phyloP scores from a whole-genome alignment of 1,140 invertebrate species.

The Heliconius himera region DNA sequence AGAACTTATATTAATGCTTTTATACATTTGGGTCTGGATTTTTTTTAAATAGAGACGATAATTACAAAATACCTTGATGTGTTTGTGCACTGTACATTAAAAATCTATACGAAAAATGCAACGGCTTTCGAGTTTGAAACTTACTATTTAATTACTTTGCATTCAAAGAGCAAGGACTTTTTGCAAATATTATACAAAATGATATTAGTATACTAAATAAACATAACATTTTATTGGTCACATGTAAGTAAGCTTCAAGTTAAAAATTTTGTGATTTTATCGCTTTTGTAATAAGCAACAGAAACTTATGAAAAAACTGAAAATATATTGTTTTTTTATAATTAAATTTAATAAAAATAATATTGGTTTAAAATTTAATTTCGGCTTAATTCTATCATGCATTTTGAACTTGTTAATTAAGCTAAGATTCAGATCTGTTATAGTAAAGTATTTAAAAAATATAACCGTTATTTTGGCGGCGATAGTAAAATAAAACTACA shows the following conservation, averaged over 20 bases:
- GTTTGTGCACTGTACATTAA: not conserved
- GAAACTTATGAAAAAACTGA: not conserved
- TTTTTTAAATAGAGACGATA: not conserved
- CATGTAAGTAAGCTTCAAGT: not conserved
- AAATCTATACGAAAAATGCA: not conserved
- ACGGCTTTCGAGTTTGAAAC: not conserved
- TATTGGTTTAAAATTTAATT: not conserved
- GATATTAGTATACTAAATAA: not conserved
- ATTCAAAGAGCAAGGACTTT: not conserved
- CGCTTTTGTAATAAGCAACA: not conserved
- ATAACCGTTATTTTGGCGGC: not conserved
- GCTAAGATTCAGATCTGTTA: not conserved
- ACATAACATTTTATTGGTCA: too few relatives aligned
- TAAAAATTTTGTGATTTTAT: not conserved
- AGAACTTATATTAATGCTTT: too few relatives aligned
- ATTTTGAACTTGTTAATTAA: not conserved
- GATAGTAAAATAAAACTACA: slow-evolving; percentile 3
- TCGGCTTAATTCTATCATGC: not conserved
- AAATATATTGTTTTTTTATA: not conserved
- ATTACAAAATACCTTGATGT: not conserved
- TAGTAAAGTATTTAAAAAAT: slow-evolving; percentile 9
- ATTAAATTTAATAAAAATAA: not conserved
- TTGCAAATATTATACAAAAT: not conserved
- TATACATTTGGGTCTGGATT: too few relatives aligned
- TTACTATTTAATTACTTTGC: too few relatives aligned